Evolutionary conservation across 2,797 vertebrate species (phyloP).

Genomic region (Acrossocheilus wenchowensis): DNA sequence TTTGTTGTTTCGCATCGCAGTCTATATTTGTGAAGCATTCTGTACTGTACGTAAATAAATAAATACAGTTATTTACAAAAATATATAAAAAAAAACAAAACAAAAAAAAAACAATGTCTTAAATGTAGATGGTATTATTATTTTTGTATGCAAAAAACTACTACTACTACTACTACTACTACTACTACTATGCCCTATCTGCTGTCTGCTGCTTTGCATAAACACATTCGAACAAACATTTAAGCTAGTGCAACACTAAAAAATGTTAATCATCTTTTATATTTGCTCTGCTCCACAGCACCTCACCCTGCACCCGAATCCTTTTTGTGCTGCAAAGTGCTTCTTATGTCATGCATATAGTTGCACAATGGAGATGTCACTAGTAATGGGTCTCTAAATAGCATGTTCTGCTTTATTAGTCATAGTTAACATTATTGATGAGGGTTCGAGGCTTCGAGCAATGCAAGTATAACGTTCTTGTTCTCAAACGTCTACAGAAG

Average conservation of each 20-base stretch:
- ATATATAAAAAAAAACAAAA: too few relatives aligned
- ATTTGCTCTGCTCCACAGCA: slow-evolving; percentile 56
- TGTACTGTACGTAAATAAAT: too few relatives aligned
- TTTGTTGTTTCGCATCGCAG: too few relatives aligned
- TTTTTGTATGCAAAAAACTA: too few relatives aligned
- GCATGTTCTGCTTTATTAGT: slow-evolving; percentile 84
- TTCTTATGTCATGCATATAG: slow-evolving; percentile 70
- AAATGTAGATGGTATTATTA: too few relatives aligned
- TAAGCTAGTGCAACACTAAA: slow-evolving; percentile 69
- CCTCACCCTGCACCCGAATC: slow-evolving; percentile 20
- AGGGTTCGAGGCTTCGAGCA: slow-evolving; percentile 70
- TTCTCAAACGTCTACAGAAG: slow-evolving; percentile 69
- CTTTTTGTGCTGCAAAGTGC: slow-evolving; percentile 57
- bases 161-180: too few relatives aligned
- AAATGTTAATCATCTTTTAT: slow-evolving; percentile 72
- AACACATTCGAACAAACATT: slow-evolving; percentile 63
- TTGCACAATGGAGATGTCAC: slow-evolving; percentile 79
- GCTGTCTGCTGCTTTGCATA: slow-evolving; percentile 53
- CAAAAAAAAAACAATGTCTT: too few relatives aligned
- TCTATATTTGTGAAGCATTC: too few relatives aligned
- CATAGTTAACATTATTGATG: slow-evolving; percentile 80
- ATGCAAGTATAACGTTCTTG: slow-evolving; percentile 72
- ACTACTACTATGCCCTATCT: neutral
- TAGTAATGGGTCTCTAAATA: slow-evolving; percentile 80
- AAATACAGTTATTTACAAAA: too few relatives aligned